phyloP scores from a whole-genome alignment of 2,113 vertebrate genomes.

The Petrocephalus microphthalmus region DNA sequence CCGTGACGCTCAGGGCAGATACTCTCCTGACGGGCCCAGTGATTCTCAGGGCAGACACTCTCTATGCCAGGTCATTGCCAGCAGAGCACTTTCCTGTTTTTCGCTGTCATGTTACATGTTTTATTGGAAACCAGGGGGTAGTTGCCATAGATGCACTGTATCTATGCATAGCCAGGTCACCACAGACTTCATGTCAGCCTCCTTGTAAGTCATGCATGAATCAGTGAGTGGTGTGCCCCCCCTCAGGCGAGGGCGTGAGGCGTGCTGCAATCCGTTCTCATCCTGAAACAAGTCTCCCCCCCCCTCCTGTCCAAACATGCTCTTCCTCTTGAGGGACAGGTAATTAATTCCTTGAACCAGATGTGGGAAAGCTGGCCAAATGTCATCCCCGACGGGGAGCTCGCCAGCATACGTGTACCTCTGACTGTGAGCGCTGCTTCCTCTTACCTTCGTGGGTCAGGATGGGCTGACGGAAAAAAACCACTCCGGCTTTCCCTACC shows the following conservation, averaged over 20 bases:
- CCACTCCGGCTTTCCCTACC: not conserved
- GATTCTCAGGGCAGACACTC: not conserved
- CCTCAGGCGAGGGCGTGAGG: not conserved
- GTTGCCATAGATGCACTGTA: not conserved
- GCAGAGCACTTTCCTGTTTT: not conserved
- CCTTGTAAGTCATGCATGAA: constrained; percentile 41
- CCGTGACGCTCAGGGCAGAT: too few species aligned
- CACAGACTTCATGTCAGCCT: constrained; percentile 33
- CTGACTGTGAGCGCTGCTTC: not conserved
- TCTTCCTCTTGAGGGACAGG: not conserved
- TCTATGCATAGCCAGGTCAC: not conserved
- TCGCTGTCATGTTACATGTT: not conserved
- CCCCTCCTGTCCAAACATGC: not conserved
- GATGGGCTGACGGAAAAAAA: not conserved
- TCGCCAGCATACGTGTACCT: not conserved
- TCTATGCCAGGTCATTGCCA: not conserved
- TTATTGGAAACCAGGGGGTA: not conserved
- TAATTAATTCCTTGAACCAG: constrained; percentile 16
- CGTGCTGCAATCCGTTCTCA: not conserved
- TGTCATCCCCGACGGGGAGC: not conserved
- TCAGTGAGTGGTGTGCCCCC: constrained; percentile 25
- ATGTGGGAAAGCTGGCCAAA: not conserved
- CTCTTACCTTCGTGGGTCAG: not conserved
- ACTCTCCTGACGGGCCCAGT: not conserved
- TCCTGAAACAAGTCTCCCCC: not conserved